A percentile compares a stretch with the other conserved stretches of the same genome.
phyloP scores from a whole-genome alignment of 2,113 vertebrate genomes.

The Litocranius walleri region DNA sequence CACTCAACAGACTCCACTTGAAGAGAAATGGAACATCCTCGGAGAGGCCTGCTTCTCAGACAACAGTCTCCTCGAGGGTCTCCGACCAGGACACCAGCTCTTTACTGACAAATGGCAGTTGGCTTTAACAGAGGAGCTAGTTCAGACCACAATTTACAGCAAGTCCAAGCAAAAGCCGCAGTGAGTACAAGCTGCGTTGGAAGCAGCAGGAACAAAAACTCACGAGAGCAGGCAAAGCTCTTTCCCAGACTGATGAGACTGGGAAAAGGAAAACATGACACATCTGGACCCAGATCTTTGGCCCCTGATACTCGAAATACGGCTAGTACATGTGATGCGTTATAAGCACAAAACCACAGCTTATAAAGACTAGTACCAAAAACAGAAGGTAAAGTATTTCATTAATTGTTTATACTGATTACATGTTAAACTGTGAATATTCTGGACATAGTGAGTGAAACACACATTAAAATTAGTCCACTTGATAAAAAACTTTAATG shows the following conservation, averaged over 20 bases:
- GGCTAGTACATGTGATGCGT: accelerated
- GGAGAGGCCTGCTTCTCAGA: background rate
- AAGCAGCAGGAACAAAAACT: background rate
- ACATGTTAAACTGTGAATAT: background rate
- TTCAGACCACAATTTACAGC: background rate
- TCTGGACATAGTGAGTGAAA: background rate
- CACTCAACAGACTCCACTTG: slow-evolving; percentile 35
- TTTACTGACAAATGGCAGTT: background rate
- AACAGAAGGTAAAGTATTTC: background rate
- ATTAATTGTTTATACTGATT: background rate
- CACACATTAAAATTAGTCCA: background rate
- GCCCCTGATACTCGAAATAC: background rate
- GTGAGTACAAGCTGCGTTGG: background rate
- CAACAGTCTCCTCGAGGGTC: background rate
- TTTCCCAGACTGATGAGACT: background rate
- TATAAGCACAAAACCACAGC: background rate
- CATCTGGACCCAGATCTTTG: too few relatives aligned
- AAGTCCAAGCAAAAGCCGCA: background rate
- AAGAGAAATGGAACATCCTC: background rate
- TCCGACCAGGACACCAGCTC: background rate
- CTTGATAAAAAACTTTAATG: background rate
- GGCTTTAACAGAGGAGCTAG: background rate
- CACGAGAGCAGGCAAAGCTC: background rate
- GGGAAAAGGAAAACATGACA: background rate
- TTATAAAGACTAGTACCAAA: background rate